Base-by-base conservation (phyloP, 2,797 vertebrate genomes). In the Fistularia tabacaria region DNA sequence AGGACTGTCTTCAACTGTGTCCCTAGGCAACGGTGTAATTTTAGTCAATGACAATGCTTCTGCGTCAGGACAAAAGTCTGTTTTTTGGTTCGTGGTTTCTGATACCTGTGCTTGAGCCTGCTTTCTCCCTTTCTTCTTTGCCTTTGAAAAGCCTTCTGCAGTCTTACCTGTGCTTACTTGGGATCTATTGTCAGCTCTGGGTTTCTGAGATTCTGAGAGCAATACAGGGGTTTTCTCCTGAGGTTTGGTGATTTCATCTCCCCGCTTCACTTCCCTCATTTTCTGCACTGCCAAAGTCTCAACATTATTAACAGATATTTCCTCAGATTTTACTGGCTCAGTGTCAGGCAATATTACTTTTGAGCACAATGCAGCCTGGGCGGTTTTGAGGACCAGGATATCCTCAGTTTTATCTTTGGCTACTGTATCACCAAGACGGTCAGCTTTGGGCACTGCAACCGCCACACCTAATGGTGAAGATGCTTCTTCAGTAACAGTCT, bases 121-220 rank as follows among this genome's bases (percentile, higher is more conserved):
- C 49, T 83, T 89, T 77, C 87, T 88, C 10, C 73, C 76, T 67
- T 81, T 90, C 54, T 78, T 90, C 54, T 69, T 87, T 14, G 66
- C 39, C 57, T 88, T 90, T 64, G 75, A 57, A 15, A 59, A 38
- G 15, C 74, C 85, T 36, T 82, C 78, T 61, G 56, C 15, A 61
- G 69, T 40, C 46, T 69, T 69, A 7, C 49, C 70, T 54, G 49
- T 54, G 45, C 8, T 75, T 51, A 48, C 8, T 9, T 36, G 6
- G 14, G 66, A 61, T 74, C 83, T 79, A 36, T 49, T 50, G 45
- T 74, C 69, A 49, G 38, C 45, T 36, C 49, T 51, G 46, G 52
- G 14, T 71, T 77, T 51, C 39, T 75, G 48, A 57, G 62, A 25
- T 5, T 25, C 25, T 5, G 25, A 25, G 25, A 38, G 37, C 8